These are phyloP conservation scores for Oryzias celebensis DNA, from an alignment of 2,113 vertebrate genomes.

Conservation along the genomic window DNA sequence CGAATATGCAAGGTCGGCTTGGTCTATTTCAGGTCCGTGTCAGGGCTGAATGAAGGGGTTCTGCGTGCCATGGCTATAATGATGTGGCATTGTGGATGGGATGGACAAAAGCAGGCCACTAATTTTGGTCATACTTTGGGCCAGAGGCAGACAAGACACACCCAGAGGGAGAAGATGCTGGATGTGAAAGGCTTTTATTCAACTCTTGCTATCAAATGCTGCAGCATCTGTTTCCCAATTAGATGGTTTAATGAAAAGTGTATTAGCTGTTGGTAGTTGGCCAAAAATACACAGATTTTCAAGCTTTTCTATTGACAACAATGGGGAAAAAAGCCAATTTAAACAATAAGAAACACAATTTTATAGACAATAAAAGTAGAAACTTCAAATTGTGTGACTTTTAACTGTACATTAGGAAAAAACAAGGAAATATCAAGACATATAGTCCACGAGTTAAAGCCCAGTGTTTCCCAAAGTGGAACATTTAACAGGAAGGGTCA, in stretches of 20 bases:
- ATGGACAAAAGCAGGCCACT: slow-evolving; percentile 72
- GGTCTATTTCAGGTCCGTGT: slow-evolving; percentile 66
- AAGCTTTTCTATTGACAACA: not conserved
- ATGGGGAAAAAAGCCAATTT: not conserved
- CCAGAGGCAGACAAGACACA: slow-evolving; percentile 67
- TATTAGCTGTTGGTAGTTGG: not conserved
- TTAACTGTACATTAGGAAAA: no score
- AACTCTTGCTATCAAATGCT: not conserved
- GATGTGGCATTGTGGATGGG: slow-evolving; percentile 69
- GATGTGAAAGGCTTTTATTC: slow-evolving; percentile 21
- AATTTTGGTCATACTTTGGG: slow-evolving; percentile 74
- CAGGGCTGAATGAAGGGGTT: slow-evolving; percentile 68
- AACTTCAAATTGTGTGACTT: no score
- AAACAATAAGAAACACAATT: not conserved
- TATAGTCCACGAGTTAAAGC: no score
- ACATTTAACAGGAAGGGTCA: no score
- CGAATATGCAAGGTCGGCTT: slow-evolving; percentile 6
- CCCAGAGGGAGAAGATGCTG: slow-evolving; percentile 60
- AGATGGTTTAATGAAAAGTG: not conserved
- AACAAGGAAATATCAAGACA: no score
- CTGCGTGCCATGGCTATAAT: slow-evolving; percentile 63
- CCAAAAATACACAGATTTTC: not conserved
- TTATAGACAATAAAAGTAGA: not conserved
- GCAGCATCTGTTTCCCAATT: not conserved
- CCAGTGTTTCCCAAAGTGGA: no score